Evolutionary conservation across 1,140 invertebrate species (phyloP), one percentile per base, ranked within the genome.

Genomic region (Heliothis virescens): DNA sequence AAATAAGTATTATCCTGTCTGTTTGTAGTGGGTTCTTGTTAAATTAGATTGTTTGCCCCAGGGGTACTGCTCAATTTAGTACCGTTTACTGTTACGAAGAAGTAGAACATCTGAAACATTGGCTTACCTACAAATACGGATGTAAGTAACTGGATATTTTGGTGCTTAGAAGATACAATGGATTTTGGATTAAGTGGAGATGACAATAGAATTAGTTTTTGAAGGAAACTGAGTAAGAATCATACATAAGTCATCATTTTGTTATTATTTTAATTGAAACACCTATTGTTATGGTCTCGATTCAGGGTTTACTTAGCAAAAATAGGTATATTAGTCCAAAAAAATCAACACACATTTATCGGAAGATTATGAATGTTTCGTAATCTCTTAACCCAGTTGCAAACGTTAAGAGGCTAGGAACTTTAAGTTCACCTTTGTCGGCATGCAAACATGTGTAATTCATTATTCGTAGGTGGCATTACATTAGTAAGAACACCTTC

Each of bases 21-120:
- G 48, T 34, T 55, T 18, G 71, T 57, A 41, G 26, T 55, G n/a
- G n/a, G 26, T 11, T 75, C 57, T 63, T 26, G 59, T 75, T 29
- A 74, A 57, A 74, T 74, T 74, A 62, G 29, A 60, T 50, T 52
- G 62, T 62, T 50, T 41, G 47, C 48, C 48, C 65, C 18, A 3
- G 52, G 65, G 65, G 65, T 69, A 65, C 15, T 18, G 34, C 9
- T 65, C 48, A 15, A 53, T 53, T 69, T 67, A 21, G 48, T 69
- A 69, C 65, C 65, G 65, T n/a, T 53, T 69, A 69, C 41, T 15
- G 65, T 50, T 26, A 16, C 65, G n/a, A n/a, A n/a, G 4, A 69
- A 48, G 1, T 69, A 21, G 65, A 69, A n/a, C 18, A 69, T 21
- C 47, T 69, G 48, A 26, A n/a, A 50, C 4, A 12, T 52, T 69